Percentiles rank a stretch among this genome's conserved stretches.
These are phyloP conservation scores for Nasua narica DNA, from an alignment of 2,797 vertebrate species.

Conservation along the genomic window DNA sequence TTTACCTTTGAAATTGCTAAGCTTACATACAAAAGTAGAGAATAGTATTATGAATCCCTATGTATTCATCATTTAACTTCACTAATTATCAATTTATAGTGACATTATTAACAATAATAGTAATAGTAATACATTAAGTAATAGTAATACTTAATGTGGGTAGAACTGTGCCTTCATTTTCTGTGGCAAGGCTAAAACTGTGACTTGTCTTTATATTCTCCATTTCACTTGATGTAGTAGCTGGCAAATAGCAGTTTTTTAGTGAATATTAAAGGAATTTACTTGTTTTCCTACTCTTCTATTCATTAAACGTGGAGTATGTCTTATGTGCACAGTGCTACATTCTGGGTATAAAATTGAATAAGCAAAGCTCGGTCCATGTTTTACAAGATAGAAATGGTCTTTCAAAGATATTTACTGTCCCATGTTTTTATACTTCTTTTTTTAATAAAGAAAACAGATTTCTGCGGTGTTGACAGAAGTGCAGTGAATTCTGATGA, in stretches of 20 bases:
- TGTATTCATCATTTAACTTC: neutral
- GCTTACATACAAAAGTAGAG: neutral
- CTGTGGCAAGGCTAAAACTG: neutral
- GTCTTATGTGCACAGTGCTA: neutral
- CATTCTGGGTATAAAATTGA: neutral
- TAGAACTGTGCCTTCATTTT: neutral
- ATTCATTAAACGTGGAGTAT: neutral
- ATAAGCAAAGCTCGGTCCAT: neutral
- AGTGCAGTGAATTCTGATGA: neutral
- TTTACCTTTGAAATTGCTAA: slow-evolving; percentile 8
- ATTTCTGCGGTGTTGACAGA: slow-evolving; percentile 3
- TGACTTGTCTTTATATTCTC: neutral
- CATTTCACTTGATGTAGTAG: neutral
- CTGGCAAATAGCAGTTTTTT: slow-evolving; percentile 16
- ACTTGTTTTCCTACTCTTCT: slow-evolving; percentile 23
- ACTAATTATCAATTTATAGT: neutral
- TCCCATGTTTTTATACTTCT: neutral
- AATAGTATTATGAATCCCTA: neutral
- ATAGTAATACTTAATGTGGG: neutral
- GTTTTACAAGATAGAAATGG: slow-evolving; percentile 5
- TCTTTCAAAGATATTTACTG: neutral
- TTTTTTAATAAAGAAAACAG: neutral
- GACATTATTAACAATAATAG: neutral
- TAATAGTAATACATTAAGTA: neutral
- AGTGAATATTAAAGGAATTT: slow-evolving; percentile 14